Base-by-base conservation (phyloP, 2,113 vertebrate genomes). In the Odobenus rosmarus region DNA sequence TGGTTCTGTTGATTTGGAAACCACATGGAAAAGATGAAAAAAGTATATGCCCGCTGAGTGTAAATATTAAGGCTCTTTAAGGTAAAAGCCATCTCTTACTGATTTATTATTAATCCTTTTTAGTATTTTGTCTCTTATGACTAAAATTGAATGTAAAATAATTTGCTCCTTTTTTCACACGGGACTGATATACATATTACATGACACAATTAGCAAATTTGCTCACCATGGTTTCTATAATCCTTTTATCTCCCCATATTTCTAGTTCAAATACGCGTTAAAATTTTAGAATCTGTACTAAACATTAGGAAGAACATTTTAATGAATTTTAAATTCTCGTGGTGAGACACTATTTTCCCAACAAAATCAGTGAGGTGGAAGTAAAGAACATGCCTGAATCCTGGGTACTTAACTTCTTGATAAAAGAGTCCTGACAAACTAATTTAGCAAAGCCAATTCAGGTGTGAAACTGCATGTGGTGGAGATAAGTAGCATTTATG, bases 1-100 rank as follows among this genome's bases (percentile, higher is more conserved):
- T 81, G 13, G 21, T 88, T 95, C 28, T 15, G 76, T 80, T 96
- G 36, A 87, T 92, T 89, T 90, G 19, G 31, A 85, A 96, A 86
- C 67, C 49, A 80, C 16, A 53, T 31, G 4, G 69, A 79, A 91
- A 97, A 80, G 10, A 86, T n/a, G 5, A 69, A 92, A 92, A 87
- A 85, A 72, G 3, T 49, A 28, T 81, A 82, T 59, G 18, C 31
- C 67, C 82, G 14, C 5, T 26, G 4, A 74, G 24, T 69, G 31
- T 49, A 84, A 91, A n/a, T 93, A 88, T 42, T 90, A 92, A 88
- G 39, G 3, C 14, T 71, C 7, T 51, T 87, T 61, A 89, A 90
- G 42, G 9, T 28, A 84, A 86, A 67, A 49, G 1, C 12, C 19
- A 59, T 72, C 21, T 46, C 36, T 76, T 88, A 39, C 1, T 85